Evolutionary conservation across 2,113 vertebrate species (phyloP).

Genomic region (Fukomys damarensis): DNA sequence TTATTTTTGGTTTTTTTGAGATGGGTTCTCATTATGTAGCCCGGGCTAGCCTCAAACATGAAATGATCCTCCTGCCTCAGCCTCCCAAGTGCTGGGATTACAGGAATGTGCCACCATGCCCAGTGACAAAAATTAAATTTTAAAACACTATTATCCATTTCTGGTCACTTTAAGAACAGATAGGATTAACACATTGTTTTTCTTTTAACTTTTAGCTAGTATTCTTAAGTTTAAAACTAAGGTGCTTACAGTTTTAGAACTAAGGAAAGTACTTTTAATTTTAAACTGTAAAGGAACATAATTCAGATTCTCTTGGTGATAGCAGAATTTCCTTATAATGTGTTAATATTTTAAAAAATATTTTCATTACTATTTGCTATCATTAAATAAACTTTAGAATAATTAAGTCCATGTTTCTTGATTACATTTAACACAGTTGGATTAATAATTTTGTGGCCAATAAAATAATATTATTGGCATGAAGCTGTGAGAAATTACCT

Average conservation of each 20-base stretch:
- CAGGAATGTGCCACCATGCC: too few species aligned
- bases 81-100: too few species aligned
- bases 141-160: not conserved
- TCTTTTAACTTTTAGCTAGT: conserved; percentile 25
- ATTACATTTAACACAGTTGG: conserved; percentile 17
- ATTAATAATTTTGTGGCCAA: conserved; percentile 45
- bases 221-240: conserved; percentile 49
- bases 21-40: too few species aligned
- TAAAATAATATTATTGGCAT: conserved; percentile 43
- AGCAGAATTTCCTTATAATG: conserved; percentile 26
- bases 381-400: conserved; percentile 38
- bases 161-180: conserved; percentile 31
- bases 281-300: conserved; percentile 58
- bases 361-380: conserved; percentile 32
- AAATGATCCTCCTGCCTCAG: too few species aligned
- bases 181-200: not conserved
- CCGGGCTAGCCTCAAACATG: too few species aligned
- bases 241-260: not conserved
- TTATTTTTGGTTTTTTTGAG: too few species aligned
- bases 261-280: not conserved
- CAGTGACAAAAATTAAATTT: not conserved
- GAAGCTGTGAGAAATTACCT: conserved; percentile 40
- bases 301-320: conserved; percentile 41
- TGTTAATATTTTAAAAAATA: conserved; percentile 33
- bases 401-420: conserved; percentile 5